Conservation (phyloP, 2,113 vertebrate genomes). For the Pelecanoides urinatrix region DNA sequence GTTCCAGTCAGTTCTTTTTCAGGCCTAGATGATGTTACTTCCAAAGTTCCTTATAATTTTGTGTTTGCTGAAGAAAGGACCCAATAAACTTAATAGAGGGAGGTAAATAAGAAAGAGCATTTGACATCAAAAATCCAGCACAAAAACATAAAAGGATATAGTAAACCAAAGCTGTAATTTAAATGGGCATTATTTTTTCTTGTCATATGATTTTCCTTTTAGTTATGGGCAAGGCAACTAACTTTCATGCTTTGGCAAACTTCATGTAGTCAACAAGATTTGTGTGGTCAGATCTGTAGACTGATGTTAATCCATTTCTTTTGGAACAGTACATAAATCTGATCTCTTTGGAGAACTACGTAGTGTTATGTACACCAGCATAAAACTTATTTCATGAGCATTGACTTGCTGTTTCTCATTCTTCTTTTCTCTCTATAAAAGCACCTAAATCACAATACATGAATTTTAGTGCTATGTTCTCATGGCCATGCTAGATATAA, state of each 20-base stretch:
- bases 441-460: neutral
- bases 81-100: neutral
- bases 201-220: neutral
- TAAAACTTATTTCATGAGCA: neutral
- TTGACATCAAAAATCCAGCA: neutral
- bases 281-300: neutral
- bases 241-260: neutral
- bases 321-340: neutral
- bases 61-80: neutral
- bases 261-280: neutral
- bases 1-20: neutral
- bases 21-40: neutral
- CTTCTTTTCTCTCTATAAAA: neutral
- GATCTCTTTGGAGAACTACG: neutral
- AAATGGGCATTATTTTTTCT: neutral
- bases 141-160: neutral
- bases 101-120: neutral
- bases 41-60: neutral
- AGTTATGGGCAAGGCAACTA: neutral
- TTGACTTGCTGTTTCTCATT: neutral
- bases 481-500: neutral
- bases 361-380: neutral
- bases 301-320: neutral
- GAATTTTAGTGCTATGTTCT: neutral
- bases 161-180: neutral